These are phyloP conservation scores for Myotis myotis DNA, from an alignment of 2,797 vertebrate genomes.

Conservation along the genomic window DNA sequence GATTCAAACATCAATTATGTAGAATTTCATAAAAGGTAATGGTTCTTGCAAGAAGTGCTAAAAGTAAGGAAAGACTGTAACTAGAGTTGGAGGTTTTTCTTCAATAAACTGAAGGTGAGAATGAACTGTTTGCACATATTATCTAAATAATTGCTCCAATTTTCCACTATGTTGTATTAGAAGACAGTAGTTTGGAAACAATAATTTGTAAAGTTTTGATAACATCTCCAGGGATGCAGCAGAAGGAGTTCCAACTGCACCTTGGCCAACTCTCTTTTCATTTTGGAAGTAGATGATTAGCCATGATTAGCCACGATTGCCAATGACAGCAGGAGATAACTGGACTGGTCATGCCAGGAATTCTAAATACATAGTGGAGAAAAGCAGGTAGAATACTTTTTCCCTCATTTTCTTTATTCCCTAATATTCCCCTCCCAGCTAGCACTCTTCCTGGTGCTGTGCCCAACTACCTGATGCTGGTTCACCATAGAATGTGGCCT, in stretches of 20 bases:
- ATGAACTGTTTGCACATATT: constrained; percentile 48
- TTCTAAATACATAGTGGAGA: background rate
- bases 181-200: constrained; percentile 53
- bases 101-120: constrained; percentile 41
- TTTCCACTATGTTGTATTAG: constrained; percentile 20
- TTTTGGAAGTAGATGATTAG: constrained; percentile 51
- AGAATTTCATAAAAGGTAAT: background rate
- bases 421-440: background rate
- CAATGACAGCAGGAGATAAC: background rate
- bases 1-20: background rate
- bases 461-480: background rate
- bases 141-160: constrained; percentile 48
- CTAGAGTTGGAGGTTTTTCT: constrained; percentile 9
- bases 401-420: background rate
- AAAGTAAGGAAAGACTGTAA: background rate
- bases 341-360: background rate
- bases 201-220: constrained; percentile 14
- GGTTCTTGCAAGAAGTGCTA: constrained; percentile 3
- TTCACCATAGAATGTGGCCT: background rate
- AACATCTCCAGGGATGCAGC: constrained; percentile 36
- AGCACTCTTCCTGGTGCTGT: background rate
- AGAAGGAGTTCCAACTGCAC: constrained; percentile 34
- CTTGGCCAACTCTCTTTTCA: constrained; percentile 59
- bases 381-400: background rate
- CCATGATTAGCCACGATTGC: constrained; percentile 9